Conservation (phyloP, 2,888 invertebrate genomes). For the Drosophila ezoana region DNA sequence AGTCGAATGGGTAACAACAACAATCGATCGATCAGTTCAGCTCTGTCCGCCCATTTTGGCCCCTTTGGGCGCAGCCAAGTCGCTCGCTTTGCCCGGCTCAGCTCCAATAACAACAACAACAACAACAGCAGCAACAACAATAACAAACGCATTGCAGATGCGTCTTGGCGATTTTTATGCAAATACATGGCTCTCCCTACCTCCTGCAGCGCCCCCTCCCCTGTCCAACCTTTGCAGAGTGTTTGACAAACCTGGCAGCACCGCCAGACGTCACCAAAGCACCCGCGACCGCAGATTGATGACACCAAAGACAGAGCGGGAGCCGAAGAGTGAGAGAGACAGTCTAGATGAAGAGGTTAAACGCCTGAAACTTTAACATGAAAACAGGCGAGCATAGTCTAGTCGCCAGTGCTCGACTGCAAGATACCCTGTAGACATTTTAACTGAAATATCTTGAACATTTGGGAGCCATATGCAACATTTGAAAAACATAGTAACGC, state of each 20-base stretch:
- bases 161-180: slow-evolving; percentile 63
- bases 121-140: slow-evolving; percentile 12
- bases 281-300: slow-evolving; percentile 77
- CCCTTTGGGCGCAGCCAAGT: slow-evolving; percentile 66
- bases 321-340: neutral
- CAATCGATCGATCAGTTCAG: slow-evolving; percentile 83
- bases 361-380: neutral
- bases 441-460: neutral
- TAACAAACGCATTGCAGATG: slow-evolving; percentile 53
- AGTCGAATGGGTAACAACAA: slow-evolving; percentile 30
- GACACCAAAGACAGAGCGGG: slow-evolving; percentile 33
- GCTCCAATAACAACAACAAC: slow-evolving; percentile 12
- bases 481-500: too few species aligned
- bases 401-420: neutral
- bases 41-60: slow-evolving; percentile 80
- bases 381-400: neutral
- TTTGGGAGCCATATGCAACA: neutral
- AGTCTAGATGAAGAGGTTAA: neutral
- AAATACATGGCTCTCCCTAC: slow-evolving; percentile 42
- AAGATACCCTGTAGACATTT: neutral
- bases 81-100: slow-evolving; percentile 14
- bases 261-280: slow-evolving; percentile 36
- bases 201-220: neutral
- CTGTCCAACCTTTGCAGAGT: slow-evolving; percentile 30
- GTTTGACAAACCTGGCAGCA: slow-evolving; percentile 68